Evolutionary conservation across 2,797 vertebrate genomes (phyloP).

Genomic region (Platalea minor): DNA sequence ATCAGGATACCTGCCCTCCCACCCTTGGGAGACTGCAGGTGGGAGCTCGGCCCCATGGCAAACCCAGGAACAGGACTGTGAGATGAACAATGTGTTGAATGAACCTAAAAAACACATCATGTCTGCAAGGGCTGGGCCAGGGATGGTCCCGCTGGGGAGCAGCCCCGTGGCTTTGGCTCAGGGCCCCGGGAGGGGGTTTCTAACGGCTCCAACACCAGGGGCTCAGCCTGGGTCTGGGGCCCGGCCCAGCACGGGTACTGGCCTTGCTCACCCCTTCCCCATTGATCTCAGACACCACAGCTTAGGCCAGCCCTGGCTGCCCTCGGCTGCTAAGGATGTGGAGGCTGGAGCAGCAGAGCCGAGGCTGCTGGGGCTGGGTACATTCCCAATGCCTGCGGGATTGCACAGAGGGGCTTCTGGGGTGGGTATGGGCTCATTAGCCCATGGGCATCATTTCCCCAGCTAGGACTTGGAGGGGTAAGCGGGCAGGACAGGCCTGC

Average conservation of each 20-base stretch:
- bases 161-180: background rate
- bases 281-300: rapidly evolving
- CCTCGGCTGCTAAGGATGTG: background rate
- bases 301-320: background rate
- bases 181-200: background rate
- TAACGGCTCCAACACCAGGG: background rate
- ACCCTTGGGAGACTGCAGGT: background rate
- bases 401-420: background rate
- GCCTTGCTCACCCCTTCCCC: background rate
- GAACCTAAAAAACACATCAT: slow-evolving; percentile 8
- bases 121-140: background rate
- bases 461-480: background rate
- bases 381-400: background rate
- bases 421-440: background rate
- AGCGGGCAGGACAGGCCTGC: background rate
- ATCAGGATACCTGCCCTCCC: background rate
- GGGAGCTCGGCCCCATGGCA: background rate
- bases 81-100: background rate
- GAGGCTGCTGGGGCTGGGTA: background rate
- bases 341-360: background rate
- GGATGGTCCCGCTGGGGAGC: rapidly evolving
- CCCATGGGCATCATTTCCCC: background rate
- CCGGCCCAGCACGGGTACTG: background rate
- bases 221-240: background rate
- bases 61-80: background rate